Percentiles rank a stretch among this genome's conserved stretches.
phyloP scores from a whole-genome alignment of 2,888 invertebrate genomes.

The Melanostoma mellinum region DNA sequence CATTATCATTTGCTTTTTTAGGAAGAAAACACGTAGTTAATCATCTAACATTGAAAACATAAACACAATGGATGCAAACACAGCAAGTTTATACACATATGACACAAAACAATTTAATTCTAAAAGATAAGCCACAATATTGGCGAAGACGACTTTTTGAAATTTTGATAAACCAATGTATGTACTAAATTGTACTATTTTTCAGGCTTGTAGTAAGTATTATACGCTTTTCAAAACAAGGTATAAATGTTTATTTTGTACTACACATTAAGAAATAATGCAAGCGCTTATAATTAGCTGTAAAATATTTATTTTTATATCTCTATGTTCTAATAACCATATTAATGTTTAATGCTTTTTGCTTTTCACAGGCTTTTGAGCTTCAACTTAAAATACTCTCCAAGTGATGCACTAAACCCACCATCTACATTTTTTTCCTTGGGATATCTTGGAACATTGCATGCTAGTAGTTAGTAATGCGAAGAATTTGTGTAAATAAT shows the following conservation, averaged over 20 bases:
- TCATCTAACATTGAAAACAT: constrained; percentile 57
- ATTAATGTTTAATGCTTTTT: constrained; percentile 49
- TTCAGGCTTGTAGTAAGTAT: constrained; percentile 80
- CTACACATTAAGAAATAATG: not conserved
- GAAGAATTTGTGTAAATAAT: too few species aligned
- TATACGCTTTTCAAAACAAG: constrained; percentile 62
- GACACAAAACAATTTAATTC: constrained; percentile 26
- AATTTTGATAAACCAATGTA: constrained; percentile 44
- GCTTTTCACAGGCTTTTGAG: constrained; percentile 59
- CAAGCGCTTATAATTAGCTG: too few species aligned
- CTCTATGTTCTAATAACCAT: not conserved
- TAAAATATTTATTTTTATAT: too few species aligned
- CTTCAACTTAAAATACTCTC: constrained; percentile 34
- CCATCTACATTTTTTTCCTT: too few species aligned
- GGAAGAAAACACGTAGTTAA: constrained; percentile 57
- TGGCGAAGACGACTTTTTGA: constrained; percentile 42
- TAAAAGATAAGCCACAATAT: constrained; percentile 12
- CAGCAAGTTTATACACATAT: constrained; percentile 31
- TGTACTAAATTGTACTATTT: constrained; percentile 62
- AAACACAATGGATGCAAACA: constrained; percentile 57
- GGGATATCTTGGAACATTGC: too few species aligned
- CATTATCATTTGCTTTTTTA: constrained; percentile 59
- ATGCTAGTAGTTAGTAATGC: too few species aligned
- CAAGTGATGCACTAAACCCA: not conserved
- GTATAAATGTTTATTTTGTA: constrained; percentile 27